Evolutionary conservation across 2,888 invertebrate species (phyloP), one percentile per base, ranked within the genome.

Genomic region (Helobdella robusta): DNA sequence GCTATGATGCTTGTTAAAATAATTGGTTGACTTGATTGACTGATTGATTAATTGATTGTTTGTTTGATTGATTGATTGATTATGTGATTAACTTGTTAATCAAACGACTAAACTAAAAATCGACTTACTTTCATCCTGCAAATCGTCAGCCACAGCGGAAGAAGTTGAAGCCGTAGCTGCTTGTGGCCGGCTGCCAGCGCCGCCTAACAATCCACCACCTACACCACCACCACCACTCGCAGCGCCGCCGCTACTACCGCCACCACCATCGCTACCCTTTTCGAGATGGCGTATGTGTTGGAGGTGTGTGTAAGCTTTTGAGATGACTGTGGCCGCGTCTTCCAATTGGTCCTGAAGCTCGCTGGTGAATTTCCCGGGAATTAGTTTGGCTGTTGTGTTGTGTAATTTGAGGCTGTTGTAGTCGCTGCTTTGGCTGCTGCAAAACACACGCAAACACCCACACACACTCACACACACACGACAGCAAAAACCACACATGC

Each of bases 321-420:
- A 86, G 0, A 91, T 91, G 5, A 87, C 85, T 40, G 85, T 83
- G 48, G 89, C 91, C 0, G 91, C 91, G 73, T 84, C 85, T 74
- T 85, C 86, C 66, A 93, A 82, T 77, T 93, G 91, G 18, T 89
- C 89, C 60, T 87, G 85, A 73, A 89, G 81, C 72, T 89, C 89
- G 63, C 89, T 88, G 0, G 87, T 88, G 67, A 89, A 86, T 32
- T 88, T 84, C 46, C 88, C 82, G 1, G 85, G 83, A 73, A 82
- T 83, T 48, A 80, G 83, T 25, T 84, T 82, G 28, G 50, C 62
- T 66, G 66, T 18, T n/a, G n/a, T n/a, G n/a, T n/a, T n/a, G n/a
- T 4, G 52, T 52, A 23, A 52, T 52, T 8, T 8, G 20, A n/a
- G 5, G 56, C 4, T 6, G 56, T 28, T 25, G 5, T 28, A 23